Evolutionary conservation across 2,113 vertebrate species (phyloP), one percentile per base, ranked within the genome.

Genomic region (Sinosuthora webbiana): DNA sequence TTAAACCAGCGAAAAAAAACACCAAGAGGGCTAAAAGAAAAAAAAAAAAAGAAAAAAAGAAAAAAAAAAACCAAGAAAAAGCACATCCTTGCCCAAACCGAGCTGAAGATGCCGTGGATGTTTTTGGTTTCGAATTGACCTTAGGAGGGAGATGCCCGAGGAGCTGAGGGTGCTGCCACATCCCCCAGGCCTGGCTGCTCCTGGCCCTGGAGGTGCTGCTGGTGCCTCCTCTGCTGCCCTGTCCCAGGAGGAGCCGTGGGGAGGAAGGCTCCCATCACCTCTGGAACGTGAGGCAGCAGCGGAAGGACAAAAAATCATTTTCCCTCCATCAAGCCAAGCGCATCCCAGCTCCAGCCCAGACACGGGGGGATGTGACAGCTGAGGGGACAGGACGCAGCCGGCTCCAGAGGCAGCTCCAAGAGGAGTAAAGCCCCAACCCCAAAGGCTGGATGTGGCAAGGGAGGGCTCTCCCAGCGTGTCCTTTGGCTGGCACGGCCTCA

Each of bases 241-340:
- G 37, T 3, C 41, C 7, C 39, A 1, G 41, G 69, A 87, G 78
- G 62, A 77, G 13, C 45, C 10, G 0, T 3, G 42, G 64, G 49
- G 39, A 67, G 68, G 25, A 63, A 56, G 28, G 57, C 1, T 8
- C 47, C 0, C 3, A 18, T 25, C 52, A 9, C 87, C 90, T 55
- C 41, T 1, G 2, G 60, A 2, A 30, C 5, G 3, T 0, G 7
- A 21, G 31, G 64, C 81, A 9, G 45, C 23, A n/a, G 41, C 1
- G 49, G 92, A 82, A 79, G 67, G 88, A 47, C 62, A 75, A 20
- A 82, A 20, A 79, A 53, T 45, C 35, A 1, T n/a, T 3, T 55
- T 20, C 69, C 30, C 69, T 7, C 11, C 50, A 1, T 3, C 4
- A 2, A 59, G 56, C 41, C 4, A 1, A 1, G 59, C 64, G 8